phyloP scores from a whole-genome alignment of 1,140 invertebrate species.

The Carposina sasakii region DNA sequence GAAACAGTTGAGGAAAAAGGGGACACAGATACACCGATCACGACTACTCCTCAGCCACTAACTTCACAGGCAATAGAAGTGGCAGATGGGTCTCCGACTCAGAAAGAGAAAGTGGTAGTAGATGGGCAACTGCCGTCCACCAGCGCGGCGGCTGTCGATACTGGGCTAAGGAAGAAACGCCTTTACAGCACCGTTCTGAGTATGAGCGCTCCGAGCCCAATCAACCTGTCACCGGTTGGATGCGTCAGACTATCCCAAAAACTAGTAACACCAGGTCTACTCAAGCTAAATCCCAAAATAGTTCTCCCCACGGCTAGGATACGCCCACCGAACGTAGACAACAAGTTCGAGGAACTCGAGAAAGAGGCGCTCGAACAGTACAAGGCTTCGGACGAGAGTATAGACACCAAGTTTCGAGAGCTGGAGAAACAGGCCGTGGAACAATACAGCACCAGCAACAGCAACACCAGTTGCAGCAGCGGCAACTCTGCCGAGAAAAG shows the following conservation, averaged over 20 bases:
- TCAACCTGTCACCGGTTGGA: slow-evolving; percentile 35
- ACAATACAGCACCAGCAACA: slow-evolving; percentile 65
- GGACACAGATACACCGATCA: not conserved
- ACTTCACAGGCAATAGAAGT: slow-evolving; percentile 15
- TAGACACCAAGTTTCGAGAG: slow-evolving; percentile 63
- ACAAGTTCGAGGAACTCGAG: slow-evolving; percentile 64
- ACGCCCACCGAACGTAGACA: slow-evolving; percentile 44
- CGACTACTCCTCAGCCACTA: slow-evolving; percentile 7
- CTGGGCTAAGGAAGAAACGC: slow-evolving; percentile 47
- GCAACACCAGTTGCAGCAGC: slow-evolving; percentile 65
- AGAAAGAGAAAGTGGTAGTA: slow-evolving; percentile 28
- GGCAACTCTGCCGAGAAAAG: slow-evolving; percentile 47
- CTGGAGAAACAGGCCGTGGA: slow-evolving; percentile 65
- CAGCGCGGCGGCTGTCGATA: slow-evolving; percentile 41
- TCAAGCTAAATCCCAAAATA: slow-evolving; percentile 60
- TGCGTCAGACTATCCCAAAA: slow-evolving; percentile 54
- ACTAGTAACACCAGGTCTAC: slow-evolving; percentile 47
- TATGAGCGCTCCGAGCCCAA: slow-evolving; percentile 46
- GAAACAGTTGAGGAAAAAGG: slow-evolving; percentile 23
- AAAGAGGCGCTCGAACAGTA: slow-evolving; percentile 69
- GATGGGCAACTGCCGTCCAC: slow-evolving; percentile 48
- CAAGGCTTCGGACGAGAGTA: slow-evolving; percentile 67
- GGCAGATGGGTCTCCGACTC: slow-evolving; percentile 15
- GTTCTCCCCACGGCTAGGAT: slow-evolving; percentile 39
- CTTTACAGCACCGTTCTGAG: slow-evolving; percentile 63